A percentile compares a stretch with the other conserved stretches of the same genome.
Evolutionary conservation across 2,113 vertebrate genomes (phyloP).

Genomic region (Anguilla japonica): DNA sequence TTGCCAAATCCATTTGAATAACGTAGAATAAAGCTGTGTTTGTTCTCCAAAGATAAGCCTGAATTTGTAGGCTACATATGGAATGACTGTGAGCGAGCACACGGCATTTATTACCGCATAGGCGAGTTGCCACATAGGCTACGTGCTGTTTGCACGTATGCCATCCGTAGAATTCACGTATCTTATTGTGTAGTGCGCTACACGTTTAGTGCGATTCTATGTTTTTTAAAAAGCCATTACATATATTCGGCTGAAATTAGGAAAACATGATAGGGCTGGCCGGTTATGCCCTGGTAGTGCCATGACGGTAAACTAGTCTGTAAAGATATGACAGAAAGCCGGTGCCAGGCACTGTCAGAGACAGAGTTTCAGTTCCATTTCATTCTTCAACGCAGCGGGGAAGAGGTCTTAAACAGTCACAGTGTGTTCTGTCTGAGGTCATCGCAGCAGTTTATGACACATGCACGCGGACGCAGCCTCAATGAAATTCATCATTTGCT

Average conservation of each 20-base stretch:
- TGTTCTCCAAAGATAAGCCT: neutral
- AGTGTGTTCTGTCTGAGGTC: neutral
- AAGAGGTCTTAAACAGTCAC: neutral
- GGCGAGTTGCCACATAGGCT: neutral
- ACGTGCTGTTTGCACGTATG: neutral
- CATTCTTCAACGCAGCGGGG: slow-evolving; percentile 26
- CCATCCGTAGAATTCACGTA: neutral
- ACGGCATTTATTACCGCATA: neutral
- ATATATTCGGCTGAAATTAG: too few relatives aligned
- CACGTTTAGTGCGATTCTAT: too few relatives aligned
- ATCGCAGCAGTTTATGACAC: neutral
- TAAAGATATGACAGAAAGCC: slow-evolving; percentile 47
- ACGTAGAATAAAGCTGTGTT: neutral
- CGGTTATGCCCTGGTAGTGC: slow-evolving; percentile 41
- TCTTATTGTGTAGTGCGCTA: too few relatives aligned
- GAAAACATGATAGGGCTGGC: too few relatives aligned
- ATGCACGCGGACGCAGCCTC: neutral
- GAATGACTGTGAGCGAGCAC: neutral
- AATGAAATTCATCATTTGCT: neutral
- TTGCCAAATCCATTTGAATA: neutral
- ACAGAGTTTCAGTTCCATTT: slow-evolving; percentile 68
- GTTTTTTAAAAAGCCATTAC: too few relatives aligned
- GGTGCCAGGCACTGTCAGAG: slow-evolving; percentile 43
- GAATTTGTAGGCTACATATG: neutral
- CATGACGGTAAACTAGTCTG: slow-evolving; percentile 64